phyloP scores from a whole-genome alignment of 2,113 vertebrate genomes.

The Fulica atra region DNA sequence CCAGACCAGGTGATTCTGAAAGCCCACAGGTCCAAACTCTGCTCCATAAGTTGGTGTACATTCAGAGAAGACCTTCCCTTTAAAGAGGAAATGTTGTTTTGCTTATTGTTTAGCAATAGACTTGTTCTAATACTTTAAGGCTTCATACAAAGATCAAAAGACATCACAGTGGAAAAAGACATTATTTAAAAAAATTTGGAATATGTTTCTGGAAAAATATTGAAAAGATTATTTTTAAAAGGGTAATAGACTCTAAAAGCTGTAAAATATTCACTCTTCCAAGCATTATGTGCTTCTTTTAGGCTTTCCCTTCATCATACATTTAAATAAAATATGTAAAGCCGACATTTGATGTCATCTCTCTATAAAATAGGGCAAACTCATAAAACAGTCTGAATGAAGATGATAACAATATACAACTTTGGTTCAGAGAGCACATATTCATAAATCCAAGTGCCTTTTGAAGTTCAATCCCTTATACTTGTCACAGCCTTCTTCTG shows the following conservation, averaged over 20 bases:
- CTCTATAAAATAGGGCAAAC: constrained; percentile 17
- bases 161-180: not conserved
- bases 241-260: not conserved
- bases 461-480: not conserved
- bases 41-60: not conserved
- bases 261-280: not conserved
- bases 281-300: not conserved
- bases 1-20: not conserved
- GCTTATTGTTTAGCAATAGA: not conserved
- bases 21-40: not conserved
- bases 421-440: not conserved
- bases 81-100: not conserved
- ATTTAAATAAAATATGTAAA: constrained; percentile 58
- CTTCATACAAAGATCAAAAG: not conserved
- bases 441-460: not conserved
- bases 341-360: not conserved
- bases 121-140: not conserved
- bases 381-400: not conserved
- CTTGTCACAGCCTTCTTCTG: not conserved
- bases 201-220: not conserved
- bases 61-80: not conserved
- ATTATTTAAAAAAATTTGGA: not conserved
- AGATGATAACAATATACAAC: not conserved
- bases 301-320: not conserved
- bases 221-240: not conserved